Percentiles rank a stretch among this genome's conserved stretches.
phyloP scores from a whole-genome alignment of 2,888 invertebrate genomes.

The Ashinkailepas kermadecensis region DNA sequence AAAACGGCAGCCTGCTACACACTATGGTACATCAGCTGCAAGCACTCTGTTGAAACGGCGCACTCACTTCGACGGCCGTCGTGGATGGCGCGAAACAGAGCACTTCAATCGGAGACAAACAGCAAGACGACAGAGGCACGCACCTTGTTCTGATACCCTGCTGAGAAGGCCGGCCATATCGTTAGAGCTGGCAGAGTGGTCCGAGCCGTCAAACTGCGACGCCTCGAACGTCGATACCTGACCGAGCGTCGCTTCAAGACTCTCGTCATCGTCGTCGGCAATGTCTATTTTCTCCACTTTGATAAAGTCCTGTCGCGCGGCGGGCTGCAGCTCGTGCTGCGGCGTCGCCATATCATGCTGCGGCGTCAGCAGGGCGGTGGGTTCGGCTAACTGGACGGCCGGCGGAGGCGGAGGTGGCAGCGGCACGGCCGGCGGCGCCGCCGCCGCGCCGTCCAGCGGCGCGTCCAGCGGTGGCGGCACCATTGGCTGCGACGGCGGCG shows the following conservation, averaged over 20 bases:
- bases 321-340: not conserved
- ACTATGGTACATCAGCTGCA: no score
- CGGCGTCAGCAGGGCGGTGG: no score
- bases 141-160: not conserved
- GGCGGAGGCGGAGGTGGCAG: not conserved
- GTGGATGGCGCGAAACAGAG: no score
- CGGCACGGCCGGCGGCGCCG: not conserved
- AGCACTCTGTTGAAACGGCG: no score
- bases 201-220: slow-evolving; percentile 3
- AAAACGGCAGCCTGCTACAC: no score
- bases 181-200: slow-evolving; percentile 11
- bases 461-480: slow-evolving; percentile 4
- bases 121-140: not conserved
- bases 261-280: not conserved
- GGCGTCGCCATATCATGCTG: not conserved
- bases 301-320: not conserved
- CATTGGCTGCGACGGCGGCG: not conserved
- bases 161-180: not conserved
- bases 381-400: not conserved
- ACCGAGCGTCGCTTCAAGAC: slow-evolving; percentile 1
- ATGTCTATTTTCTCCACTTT: slow-evolving; percentile 21
- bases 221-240: slow-evolving; percentile 15
- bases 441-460: slow-evolving; percentile 7
- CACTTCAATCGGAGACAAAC: no score
- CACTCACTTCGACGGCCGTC: no score